phyloP scores from a whole-genome alignment of 2,113 vertebrate genomes.

The Oceanites oceanicus region DNA sequence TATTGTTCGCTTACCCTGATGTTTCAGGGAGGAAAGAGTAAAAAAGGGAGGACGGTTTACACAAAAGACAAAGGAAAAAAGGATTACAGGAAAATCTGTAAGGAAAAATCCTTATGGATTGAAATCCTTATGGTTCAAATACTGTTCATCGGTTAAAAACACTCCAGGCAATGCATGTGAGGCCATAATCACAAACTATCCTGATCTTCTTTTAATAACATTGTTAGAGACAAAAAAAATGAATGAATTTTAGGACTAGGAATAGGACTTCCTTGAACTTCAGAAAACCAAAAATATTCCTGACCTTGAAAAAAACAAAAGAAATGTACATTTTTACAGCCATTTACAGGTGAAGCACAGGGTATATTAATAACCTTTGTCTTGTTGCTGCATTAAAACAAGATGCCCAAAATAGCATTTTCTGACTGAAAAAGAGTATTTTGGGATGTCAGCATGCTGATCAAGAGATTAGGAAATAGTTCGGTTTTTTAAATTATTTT shows the following conservation, averaged over 20 bases:
- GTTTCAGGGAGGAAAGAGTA: background rate
- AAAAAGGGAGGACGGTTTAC: background rate
- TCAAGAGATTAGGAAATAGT: background rate
- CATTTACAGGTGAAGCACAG: background rate
- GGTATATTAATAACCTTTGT: background rate
- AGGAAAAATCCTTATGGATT: background rate
- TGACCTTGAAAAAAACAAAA: background rate
- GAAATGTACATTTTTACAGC: background rate
- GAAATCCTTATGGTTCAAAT: background rate
- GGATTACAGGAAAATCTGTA: background rate
- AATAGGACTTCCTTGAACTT: background rate
- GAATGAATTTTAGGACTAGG: background rate
- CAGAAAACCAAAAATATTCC: background rate
- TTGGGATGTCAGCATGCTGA: background rate
- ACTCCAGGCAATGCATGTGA: background rate
- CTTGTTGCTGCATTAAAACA: background rate
- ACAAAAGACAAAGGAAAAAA: background rate
- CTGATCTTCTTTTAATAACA: background rate
- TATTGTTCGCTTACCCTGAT: background rate
- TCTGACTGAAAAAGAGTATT: background rate
- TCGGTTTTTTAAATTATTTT: background rate
- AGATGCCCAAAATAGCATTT: background rate
- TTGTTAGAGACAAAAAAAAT: background rate
- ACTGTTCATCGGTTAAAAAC: background rate
- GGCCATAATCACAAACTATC: background rate